Evolutionary conservation across 2,888 invertebrate species (phyloP), one percentile per base, ranked within the genome.

Genomic region (Sminthurinus aureus): DNA sequence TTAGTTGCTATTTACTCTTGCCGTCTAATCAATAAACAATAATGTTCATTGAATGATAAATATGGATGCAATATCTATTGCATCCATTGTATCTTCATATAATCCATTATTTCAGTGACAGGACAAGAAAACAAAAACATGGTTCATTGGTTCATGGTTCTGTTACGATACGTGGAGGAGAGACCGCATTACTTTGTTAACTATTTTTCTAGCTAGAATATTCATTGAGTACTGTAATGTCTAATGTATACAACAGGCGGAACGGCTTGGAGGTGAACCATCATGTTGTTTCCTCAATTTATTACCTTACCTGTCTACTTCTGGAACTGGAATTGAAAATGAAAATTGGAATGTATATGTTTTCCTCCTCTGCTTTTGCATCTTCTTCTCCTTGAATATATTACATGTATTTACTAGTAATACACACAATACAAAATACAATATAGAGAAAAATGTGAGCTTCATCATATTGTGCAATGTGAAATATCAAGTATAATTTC

Each of bases 291-390:
- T 67, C 8, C 24, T 69, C 82, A 87, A 71, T 71, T 87, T 87
- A 87, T 87, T 85, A 87, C 87, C 87, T 86, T 83, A 86, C 86
- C 86, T 84, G 83, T 79, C 85, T 86, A 86, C 86, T 87, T 85
- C 86, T 84, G 85, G 83, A 84, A 83, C 83, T 84, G 84, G 83
- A 83, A 84, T 38, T 38, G 38, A 38, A 38, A 38, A 38, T 38
- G 38, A 38, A 38, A 38, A 38, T 38, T 38, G 38, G 38, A 38
- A 38, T 38, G 38, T 38, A 38, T 6, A 38, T 38, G 6, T 38
- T 38, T 38, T 38, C 38, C 6, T 38, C 6, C 38, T 38, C 6
- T 38, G 1, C 38, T 38, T 38, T 38, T 38, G 38, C 38, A 38
- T 38, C 38, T 38, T 38, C 38, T 38, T 38, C 38, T 38, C 38